Evolutionary conservation across 2,888 invertebrate species (phyloP), one percentile per base, ranked within the genome.

Genomic region (Chalcosyrphus nemorum): DNA sequence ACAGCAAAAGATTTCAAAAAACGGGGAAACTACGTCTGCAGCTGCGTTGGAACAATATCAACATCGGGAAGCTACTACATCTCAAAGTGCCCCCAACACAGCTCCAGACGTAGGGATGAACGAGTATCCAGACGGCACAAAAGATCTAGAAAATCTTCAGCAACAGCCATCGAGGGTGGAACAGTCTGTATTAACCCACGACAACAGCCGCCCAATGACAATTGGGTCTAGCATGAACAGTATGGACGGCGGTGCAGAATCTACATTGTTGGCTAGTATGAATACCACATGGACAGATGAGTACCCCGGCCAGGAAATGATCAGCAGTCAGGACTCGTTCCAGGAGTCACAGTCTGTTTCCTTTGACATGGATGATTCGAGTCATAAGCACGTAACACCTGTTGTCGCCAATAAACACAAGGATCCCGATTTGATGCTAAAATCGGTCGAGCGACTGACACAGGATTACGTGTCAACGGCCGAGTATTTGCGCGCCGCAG

Each of bases 11-110:
- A 68, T 59, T 70, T 88, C 95, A 95, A 95, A 95, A 95, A 95
- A 95, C 95, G 95, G 91, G 92, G 93, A 92, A 92, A 93, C 93
- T 94, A 94, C 95, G 95, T 93, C 95, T 95, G 95, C 93, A 92
- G 93, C 92, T 93, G 92, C 91, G 92, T 90, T 90, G 91, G 91
- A 90, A 89, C 90, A 87, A 89, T 89, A 87, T 90, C 91, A 87
- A 90, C 92, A 88, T 89, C 90, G 88, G 90, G 89, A 89, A 88
- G 88, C 88, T 90, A 89, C 86, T 90, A 89, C 88, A 91, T 90
- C 88, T 89, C 88, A 90, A 90, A 90, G 89, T 91, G 90, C 88
- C 89, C 89, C 87, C 90, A 90, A 87, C 91, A 91, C 89, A 91
- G 89, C 88, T 93, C 92, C 90, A 91, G 92, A 91, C 93, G 90